phyloP scores from a whole-genome alignment of 1,140 invertebrate species.

The Papilio helenus region DNA sequence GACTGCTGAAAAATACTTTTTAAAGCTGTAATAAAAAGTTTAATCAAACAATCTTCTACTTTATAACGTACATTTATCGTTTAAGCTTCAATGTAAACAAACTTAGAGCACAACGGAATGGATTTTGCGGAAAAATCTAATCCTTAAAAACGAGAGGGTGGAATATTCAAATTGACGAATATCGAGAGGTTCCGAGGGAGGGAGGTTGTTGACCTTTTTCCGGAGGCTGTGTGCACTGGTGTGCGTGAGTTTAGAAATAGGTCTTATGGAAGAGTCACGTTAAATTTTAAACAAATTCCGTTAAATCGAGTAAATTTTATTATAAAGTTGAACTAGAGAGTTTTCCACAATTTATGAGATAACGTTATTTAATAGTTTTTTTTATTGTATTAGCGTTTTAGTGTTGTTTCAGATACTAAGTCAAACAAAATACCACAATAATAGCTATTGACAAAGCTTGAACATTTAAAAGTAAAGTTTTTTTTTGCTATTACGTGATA shows the following conservation, averaged over 20 bases:
- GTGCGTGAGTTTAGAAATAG: constrained; percentile 43
- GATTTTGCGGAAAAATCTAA: constrained; percentile 57
- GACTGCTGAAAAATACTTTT: not conserved
- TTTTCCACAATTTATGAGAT: too few species aligned
- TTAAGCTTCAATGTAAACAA: constrained; percentile 29
- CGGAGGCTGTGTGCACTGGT: constrained; percentile 56
- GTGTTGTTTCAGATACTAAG: too few species aligned
- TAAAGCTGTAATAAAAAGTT: not conserved
- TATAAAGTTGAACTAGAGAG: too few species aligned
- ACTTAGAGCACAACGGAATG: constrained; percentile 31
- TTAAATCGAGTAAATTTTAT: not conserved
- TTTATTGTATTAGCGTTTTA: too few species aligned
- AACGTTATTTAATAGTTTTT: too few species aligned
- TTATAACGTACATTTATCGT: constrained; percentile 1
- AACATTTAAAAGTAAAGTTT: too few species aligned
- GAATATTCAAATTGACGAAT: constrained; percentile 73
- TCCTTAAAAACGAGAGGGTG: constrained; percentile 56
- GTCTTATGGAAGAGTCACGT: constrained; percentile 34
- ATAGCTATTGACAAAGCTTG: too few species aligned
- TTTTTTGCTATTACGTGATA: too few species aligned
- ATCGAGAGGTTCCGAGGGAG: constrained; percentile 60
- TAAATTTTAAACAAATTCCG: not conserved
- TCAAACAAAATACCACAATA: too few species aligned
- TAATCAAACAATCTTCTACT: not conserved
- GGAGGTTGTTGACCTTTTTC: constrained; percentile 71